These are phyloP conservation scores for Garrulus glandarius DNA, from an alignment of 2,797 vertebrate genomes.

Conservation along the genomic window DNA sequence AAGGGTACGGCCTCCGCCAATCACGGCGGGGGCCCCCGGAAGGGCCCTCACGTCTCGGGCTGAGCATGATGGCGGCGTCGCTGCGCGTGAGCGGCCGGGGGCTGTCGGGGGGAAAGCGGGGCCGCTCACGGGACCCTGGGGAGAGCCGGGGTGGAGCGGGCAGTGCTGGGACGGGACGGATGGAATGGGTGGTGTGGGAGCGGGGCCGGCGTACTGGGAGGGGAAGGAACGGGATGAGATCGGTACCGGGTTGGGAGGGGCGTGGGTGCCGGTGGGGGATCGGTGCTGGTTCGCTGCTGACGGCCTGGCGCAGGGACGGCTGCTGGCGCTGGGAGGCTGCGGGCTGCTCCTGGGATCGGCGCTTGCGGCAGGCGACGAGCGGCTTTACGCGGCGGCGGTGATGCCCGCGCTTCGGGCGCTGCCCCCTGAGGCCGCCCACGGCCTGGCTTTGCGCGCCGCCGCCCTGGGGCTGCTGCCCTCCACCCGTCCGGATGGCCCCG, in stretches of 20 bases:
- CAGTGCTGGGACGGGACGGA: not conserved
- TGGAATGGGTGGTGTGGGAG: too few species aligned
- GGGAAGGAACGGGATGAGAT: too few species aligned
- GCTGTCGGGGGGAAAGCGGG: rapidly evolving
- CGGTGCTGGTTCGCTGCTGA: not conserved
- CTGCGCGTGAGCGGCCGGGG: not conserved
- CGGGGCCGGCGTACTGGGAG: not conserved
- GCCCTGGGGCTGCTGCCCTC: slow-evolving; percentile 80
- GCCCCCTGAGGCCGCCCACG: slow-evolving; percentile 85
- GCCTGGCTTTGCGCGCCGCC: slow-evolving; percentile 79
- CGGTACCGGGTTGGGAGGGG: not conserved
- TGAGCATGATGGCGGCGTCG: not conserved
- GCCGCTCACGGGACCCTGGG: rapidly evolving
- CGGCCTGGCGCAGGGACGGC: not conserved
- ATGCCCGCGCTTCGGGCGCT: slow-evolving; percentile 84
- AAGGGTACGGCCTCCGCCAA: not conserved
- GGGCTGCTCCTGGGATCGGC: slow-evolving; percentile 85
- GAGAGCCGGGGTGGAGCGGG: not conserved
- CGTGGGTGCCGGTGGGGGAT: not conserved
- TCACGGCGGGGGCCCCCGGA: not conserved
- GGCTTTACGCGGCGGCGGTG: slow-evolving; percentile 78
- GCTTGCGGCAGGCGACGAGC: slow-evolving; percentile 86
- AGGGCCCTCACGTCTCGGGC: rapidly evolving
- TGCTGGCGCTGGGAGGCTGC: slow-evolving; percentile 79
- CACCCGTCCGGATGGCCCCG: not conserved